Base-by-base conservation (phyloP, 1,140 invertebrate genomes). In the Eriocheir sinensis region DNA sequence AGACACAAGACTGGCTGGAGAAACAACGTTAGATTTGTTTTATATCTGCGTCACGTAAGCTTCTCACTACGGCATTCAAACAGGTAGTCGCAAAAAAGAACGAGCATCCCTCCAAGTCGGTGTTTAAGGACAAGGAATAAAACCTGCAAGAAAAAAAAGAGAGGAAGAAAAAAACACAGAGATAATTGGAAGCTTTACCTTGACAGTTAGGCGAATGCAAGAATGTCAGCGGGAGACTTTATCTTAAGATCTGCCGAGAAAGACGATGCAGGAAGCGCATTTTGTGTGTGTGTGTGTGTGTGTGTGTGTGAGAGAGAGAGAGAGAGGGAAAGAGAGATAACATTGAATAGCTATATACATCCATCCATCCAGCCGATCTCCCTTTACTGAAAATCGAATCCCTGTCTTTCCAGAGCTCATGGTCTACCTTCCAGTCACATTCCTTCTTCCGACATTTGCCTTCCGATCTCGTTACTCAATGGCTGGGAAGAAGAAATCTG, bases 371-470 rank as follows among this genome's bases (percentile, higher is more conserved):
- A 27, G n/a, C n/a, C 60, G 6, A n/a, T n/a, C n/a, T n/a, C n/a
- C n/a, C n/a, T n/a, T n/a, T n/a, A n/a, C n/a, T n/a, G n/a, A n/a
- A n/a, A n/a, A n/a, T n/a, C n/a, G n/a, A n/a, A 53, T 60, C 30
- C 34, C 32, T 72, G 4, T 86, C 89, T 40, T 95, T 93, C 32
- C 95, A 95, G 95, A 95, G 17, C 92, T 95, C n/a, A 72, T 93
- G 41, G 81, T 95, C 32, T 93, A 92, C 38, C 81, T 95, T 60
- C 95, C 95, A 88, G 79, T 95, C 41, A 95, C 95, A 9, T 21
- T 95, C 72, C 81, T 95, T 83, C 95, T 95, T 44, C 91, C 95
- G 32, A 93, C 95, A 41, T 89, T 95, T 2, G 95, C 91, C 92
- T 95, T 41, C 79, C 95, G 89, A 48, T 95, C 95, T 72, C 91